Evolutionary conservation across 53 echinoderm and acorn worm genomes (phyloP).

Genomic region (Mesocentrotus franciscanus): DNA sequence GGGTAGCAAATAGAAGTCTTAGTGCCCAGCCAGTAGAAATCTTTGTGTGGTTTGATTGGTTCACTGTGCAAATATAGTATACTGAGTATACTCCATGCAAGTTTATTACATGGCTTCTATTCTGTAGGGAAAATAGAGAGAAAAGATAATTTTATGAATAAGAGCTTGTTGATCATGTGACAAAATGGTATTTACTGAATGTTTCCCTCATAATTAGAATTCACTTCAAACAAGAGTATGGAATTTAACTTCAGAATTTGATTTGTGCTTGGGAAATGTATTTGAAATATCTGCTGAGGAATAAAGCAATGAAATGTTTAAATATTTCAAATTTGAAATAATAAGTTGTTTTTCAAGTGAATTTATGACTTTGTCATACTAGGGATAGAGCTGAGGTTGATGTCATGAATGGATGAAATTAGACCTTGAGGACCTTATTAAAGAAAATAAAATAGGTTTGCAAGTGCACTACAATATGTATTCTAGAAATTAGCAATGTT

Average conservation of each 20-base stretch:
- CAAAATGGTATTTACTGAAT: slow-evolving; percentile 10
- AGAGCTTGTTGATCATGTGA: slow-evolving; percentile 29
- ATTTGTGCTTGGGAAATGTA: background rate
- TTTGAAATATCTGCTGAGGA: background rate
- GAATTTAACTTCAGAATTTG: slow-evolving; percentile 15
- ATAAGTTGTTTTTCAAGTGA: background rate
- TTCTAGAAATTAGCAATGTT: background rate
- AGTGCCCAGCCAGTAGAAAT: slow-evolving; percentile 28
- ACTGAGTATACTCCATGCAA: slow-evolving; percentile 40
- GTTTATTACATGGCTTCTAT: slow-evolving; percentile 38
- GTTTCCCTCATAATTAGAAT: slow-evolving; percentile 3
- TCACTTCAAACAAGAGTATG: slow-evolving; percentile 14
- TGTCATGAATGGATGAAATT: background rate
- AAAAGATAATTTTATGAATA: slow-evolving; percentile 29
- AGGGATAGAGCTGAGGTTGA: background rate
- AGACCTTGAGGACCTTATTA: background rate
- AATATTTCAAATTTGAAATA: background rate
- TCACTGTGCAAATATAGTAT: slow-evolving; percentile 61
- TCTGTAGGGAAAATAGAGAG: background rate
- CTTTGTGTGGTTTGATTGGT: slow-evolving; percentile 64
- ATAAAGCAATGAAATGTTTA: background rate
- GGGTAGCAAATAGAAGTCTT: slow-evolving; percentile 50
- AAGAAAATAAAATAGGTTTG: background rate
- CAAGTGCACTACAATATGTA: background rate
- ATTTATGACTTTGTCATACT: background rate